Evolutionary conservation across 2,113 vertebrate species (phyloP).

Genomic region (Thamnaconus septentrionalis): DNA sequence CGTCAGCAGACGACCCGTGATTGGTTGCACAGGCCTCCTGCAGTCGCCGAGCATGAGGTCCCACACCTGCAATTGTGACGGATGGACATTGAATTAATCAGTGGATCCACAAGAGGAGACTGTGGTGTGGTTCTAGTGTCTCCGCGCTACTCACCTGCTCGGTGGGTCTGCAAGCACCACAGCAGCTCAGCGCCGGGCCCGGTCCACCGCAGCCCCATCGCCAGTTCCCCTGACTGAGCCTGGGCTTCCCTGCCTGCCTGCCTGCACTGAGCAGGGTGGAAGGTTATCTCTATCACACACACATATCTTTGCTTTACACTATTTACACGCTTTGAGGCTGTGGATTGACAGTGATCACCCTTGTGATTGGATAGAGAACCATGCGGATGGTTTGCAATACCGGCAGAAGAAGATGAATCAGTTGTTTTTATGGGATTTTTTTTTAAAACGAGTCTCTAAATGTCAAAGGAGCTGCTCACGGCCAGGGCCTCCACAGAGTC

Average conservation of each 20-base stretch:
- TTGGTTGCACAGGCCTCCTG: conserved; percentile 4
- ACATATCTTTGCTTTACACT: conserved; percentile 31
- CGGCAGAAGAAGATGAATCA: background rate
- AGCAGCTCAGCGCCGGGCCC: conserved; percentile 1
- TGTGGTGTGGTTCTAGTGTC: background rate
- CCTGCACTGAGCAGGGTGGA: conserved; percentile 11
- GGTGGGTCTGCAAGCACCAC: conserved; percentile 1
- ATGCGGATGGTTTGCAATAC: background rate
- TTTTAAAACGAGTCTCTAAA: conserved; percentile 5
- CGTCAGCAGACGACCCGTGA: background rate
- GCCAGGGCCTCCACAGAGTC: conserved; percentile 53
- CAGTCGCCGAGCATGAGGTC: conserved; percentile 10
- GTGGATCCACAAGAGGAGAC: background rate
- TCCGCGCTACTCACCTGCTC: conserved; percentile 39
- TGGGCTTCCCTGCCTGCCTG: background rate
- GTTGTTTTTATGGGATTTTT: background rate
- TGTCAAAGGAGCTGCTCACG: conserved; percentile 10
- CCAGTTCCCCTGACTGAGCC: no score
- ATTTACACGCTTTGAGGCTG: conserved; percentile 45
- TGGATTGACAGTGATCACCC: background rate
- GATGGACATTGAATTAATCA: conserved; percentile 29
- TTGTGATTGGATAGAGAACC: background rate
- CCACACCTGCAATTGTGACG: conserved; percentile 48
- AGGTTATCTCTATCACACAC: conserved; percentile 19
- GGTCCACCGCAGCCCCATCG: conserved; percentile 2